Conservation (phyloP, 2,797 vertebrate genomes). For the Hyperoplus immaculatus region DNA sequence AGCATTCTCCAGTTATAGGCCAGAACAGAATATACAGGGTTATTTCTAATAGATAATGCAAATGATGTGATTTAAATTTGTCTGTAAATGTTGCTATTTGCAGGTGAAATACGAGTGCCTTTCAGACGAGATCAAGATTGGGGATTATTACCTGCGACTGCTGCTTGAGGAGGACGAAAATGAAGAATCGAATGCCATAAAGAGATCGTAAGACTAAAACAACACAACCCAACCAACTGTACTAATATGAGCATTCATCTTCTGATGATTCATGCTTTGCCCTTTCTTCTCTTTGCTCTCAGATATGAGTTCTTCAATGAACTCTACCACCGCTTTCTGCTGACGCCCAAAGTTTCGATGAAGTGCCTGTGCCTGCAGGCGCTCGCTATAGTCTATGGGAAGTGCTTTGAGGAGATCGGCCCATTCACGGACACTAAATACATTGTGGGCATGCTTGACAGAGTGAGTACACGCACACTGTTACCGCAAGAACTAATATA, state of each 20-base stretch:
- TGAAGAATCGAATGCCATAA: constrained; percentile 95
- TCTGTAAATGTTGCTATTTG: background rate
- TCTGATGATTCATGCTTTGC: background rate
- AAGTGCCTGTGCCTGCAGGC: constrained; percentile 99
- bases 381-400: constrained; percentile 96
- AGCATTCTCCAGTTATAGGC: background rate
- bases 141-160: constrained; percentile 97
- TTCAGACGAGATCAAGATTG: constrained; percentile 98
- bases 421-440: constrained; percentile 97
- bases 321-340: constrained; percentile 98
- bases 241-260: background rate
- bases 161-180: constrained; percentile 97
- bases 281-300: constrained; percentile 8
- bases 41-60: background rate
- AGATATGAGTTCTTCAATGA: constrained; percentile 99
- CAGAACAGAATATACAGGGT: background rate
- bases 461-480: constrained; percentile 87
- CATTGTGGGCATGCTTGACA: constrained; percentile 97
- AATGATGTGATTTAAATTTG: background rate
- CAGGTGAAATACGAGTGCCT: constrained; percentile 99
- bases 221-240: background rate
- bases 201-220: constrained; percentile 93
- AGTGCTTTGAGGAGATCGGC: constrained; percentile 97
- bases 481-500: background rate
- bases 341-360: constrained; percentile 98